phyloP scores from a whole-genome alignment of 2,888 invertebrate species.

The Amphipyra berbera region DNA sequence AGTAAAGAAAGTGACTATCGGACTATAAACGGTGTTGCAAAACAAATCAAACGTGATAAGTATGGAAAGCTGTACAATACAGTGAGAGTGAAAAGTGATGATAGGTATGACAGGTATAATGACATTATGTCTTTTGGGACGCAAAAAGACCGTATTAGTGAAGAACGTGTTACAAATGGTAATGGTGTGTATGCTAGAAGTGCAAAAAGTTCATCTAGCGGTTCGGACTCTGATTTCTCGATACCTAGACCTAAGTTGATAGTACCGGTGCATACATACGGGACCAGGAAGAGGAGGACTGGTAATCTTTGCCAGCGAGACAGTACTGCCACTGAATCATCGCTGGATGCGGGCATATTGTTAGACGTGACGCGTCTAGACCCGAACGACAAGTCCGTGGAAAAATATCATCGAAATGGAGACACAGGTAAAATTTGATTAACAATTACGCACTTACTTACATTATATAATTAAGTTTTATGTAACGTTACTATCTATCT shows the following conservation, averaged over 20 bases:
- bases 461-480: slow-evolving; percentile 27
- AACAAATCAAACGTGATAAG: slow-evolving; percentile 85
- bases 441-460: slow-evolving; percentile 11
- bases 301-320: slow-evolving; percentile 92
- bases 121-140: slow-evolving; percentile 80
- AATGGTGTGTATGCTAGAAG: slow-evolving; percentile 78
- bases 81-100: slow-evolving; percentile 88
- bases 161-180: slow-evolving; percentile 75
- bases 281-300: slow-evolving; percentile 93
- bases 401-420: slow-evolving; percentile 70
- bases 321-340: slow-evolving; percentile 83
- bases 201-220: slow-evolving; percentile 88
- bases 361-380: slow-evolving; percentile 82
- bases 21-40: slow-evolving; percentile 82
- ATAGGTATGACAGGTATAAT: slow-evolving; percentile 85
- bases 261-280: slow-evolving; percentile 96
- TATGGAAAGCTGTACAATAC: slow-evolving; percentile 86
- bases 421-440: slow-evolving; percentile 75
- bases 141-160: slow-evolving; percentile 76
- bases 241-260: slow-evolving; percentile 96
- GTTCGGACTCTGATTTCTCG: slow-evolving; percentile 92
- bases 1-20: slow-evolving; percentile 86
- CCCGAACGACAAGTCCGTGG: slow-evolving; percentile 65
- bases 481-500: slow-evolving; percentile 21
- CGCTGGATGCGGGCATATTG: slow-evolving; percentile 82